Evolutionary conservation across 2,888 invertebrate genomes (phyloP), one percentile per base, ranked within the genome.

Genomic region (Tolmerus cingulatus): DNA sequence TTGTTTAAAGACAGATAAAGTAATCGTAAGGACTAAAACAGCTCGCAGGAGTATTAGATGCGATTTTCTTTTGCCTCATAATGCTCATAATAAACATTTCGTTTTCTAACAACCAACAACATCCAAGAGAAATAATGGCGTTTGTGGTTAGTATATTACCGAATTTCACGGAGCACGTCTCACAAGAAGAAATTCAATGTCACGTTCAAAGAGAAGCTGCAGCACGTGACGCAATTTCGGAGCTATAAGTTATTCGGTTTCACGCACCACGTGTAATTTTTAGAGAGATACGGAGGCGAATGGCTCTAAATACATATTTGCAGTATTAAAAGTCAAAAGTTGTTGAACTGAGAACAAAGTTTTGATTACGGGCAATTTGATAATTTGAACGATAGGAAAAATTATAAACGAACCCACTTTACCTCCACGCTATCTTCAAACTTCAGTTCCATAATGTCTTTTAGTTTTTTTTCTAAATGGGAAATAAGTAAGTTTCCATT

Each of bases 341-440:
- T 78, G 27, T 78, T 12, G 12, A 19, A 78, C 78, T 78, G 79
- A 79, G 51, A 79, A 79, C 16, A n/a, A 79, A 16, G 79, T 46
- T 79, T 79, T 46, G 51, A 79, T 51, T 46, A n/a, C 23, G 7
- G 12, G 79, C 51, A 79, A 79, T 40, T 51, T 46, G 79, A 79
- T 79, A 55, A 55, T 55, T 79, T 27, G 1, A 12, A 78, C 34
- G 55, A 79, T 79, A 51, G 27, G 9, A 66, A 9, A 66, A 66
- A 66, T 23, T 23, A 27, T 23, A 66, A 66, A 19, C 12, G 27
- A 57, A 57, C 1, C 9, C 1, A 66, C 12, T 66, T 40, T 66
- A 66, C 23, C 66, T 12, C 9, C 23, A 23, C 12, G 27, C 12
- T 66, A 66, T 66, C 66, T 66, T 19, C 12, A 3, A 5, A 27